phyloP scores from a whole-genome alignment of 2,797 vertebrate genomes.

The Silurus aristotelis region DNA sequence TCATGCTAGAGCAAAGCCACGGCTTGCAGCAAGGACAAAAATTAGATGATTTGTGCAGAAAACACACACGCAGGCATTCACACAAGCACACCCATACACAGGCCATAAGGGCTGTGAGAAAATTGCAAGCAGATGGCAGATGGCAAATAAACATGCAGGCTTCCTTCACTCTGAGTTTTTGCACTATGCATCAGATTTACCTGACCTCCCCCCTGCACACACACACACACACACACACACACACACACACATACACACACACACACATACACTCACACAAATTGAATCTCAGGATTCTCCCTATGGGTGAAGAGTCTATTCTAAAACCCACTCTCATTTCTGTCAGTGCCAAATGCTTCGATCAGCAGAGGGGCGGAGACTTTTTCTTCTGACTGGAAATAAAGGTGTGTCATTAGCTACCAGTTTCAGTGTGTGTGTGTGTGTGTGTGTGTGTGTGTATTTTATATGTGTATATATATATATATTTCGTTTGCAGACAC shows the following conservation, averaged over 20 bases:
- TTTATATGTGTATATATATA: too few species aligned
- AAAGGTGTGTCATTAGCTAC: constrained; percentile 36
- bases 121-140: constrained; percentile 16
- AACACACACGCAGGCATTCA: neutral
- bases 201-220: neutral
- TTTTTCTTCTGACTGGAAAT: constrained; percentile 36
- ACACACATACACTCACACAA: constrained; percentile 24
- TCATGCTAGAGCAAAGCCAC: constrained; percentile 22
- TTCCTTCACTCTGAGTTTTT: constrained; percentile 6
- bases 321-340: constrained; percentile 11
- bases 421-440: neutral
- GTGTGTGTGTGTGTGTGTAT: neutral
- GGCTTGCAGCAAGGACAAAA: constrained; percentile 22
- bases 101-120: neutral
- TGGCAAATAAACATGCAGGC: constrained; percentile 24
- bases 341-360: constrained; percentile 5
- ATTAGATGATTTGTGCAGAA: constrained; percentile 14
- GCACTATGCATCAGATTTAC: constrained; percentile 21
- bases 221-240: neutral
- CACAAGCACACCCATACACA: neutral
- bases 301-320: constrained; percentile 3
- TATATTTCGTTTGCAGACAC: too few species aligned
- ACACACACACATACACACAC: constrained; percentile 3
- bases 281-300: constrained; percentile 25
- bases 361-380: neutral